These are phyloP conservation scores for Tryphoninae sp. DNA, from an alignment of 2,888 invertebrate genomes.

Conservation along the genomic window DNA sequence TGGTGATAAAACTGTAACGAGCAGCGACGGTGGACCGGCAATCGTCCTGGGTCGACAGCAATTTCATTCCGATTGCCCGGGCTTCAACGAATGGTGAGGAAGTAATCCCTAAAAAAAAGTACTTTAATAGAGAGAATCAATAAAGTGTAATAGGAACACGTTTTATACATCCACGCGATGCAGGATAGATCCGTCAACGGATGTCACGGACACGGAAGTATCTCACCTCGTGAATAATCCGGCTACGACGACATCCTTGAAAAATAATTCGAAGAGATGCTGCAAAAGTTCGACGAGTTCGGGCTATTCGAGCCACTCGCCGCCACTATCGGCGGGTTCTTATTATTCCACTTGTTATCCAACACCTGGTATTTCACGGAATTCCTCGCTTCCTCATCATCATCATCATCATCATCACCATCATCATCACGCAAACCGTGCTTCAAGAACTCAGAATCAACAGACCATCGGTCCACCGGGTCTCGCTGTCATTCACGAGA, in stretches of 20 bases:
- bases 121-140: not conserved
- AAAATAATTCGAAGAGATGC: constrained; percentile 71
- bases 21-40: constrained; percentile 58
- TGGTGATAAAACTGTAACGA: constrained; percentile 69
- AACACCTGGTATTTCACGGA: constrained; percentile 49
- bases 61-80: constrained; percentile 58
- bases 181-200: constrained; percentile 72
- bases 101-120: not conserved
- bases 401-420: constrained; percentile 2
- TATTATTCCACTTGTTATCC: constrained; percentile 70
- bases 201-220: constrained; percentile 72
- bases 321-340: constrained; percentile 73
- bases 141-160: not conserved
- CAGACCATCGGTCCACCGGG: constrained; percentile 58
- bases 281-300: constrained; percentile 76
- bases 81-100: constrained; percentile 62
- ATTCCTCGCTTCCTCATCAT: constrained; percentile 30
- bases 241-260: constrained; percentile 55
- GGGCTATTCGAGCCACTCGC: constrained; percentile 76
- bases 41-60: constrained; percentile 59
- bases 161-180: constrained; percentile 17
- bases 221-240: constrained; percentile 69
- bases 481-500: constrained; percentile 75
- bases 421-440: not conserved
- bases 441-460: constrained; percentile 12